Evolutionary conservation across 2,797 vertebrate genomes (phyloP).

Genomic region (Neosilurus hyrtlii): DNA sequence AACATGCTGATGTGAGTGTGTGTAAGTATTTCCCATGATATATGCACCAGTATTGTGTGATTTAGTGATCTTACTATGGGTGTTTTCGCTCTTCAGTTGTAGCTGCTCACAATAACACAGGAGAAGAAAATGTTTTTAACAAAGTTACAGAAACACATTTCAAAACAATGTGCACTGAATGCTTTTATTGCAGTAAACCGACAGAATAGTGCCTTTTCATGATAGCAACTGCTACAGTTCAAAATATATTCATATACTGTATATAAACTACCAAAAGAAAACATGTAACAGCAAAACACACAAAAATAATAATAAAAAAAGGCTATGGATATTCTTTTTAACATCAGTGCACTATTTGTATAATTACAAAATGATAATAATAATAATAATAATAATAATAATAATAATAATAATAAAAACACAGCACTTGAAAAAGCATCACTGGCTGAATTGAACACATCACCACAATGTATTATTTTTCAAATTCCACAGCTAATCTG

Average conservation of each 20-base stretch:
- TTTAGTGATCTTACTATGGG: neutral
- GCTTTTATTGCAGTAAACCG: constrained; percentile 72
- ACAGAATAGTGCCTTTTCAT: constrained; percentile 71
- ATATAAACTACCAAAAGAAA: constrained; percentile 55
- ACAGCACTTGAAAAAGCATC: constrained; percentile 72
- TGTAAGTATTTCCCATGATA: neutral
- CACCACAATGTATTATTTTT: constrained; percentile 69
- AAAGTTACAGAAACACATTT: constrained; percentile 36
- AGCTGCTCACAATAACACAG: neutral
- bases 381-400: constrained; percentile 30
- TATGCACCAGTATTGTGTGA: neutral
- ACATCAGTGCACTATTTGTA: constrained; percentile 63
- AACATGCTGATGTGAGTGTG: neutral
- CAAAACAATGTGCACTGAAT: constrained; percentile 61
- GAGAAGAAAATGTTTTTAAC: neutral
- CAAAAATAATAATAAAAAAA: constrained; percentile 49
- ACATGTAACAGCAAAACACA: constrained; percentile 61
- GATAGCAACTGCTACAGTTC: constrained; percentile 71
- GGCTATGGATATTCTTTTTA: constrained; percentile 58
- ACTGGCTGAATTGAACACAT: constrained; percentile 72
- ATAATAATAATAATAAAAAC: constrained; percentile 58
- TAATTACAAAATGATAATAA: constrained; percentile 52
- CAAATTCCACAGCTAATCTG: constrained; percentile 64
- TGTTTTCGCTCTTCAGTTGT: neutral
- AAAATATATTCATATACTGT: constrained; percentile 57